Base-by-base conservation (phyloP, 2,888 invertebrate genomes). In the Pyrochroa serraticornis region DNA sequence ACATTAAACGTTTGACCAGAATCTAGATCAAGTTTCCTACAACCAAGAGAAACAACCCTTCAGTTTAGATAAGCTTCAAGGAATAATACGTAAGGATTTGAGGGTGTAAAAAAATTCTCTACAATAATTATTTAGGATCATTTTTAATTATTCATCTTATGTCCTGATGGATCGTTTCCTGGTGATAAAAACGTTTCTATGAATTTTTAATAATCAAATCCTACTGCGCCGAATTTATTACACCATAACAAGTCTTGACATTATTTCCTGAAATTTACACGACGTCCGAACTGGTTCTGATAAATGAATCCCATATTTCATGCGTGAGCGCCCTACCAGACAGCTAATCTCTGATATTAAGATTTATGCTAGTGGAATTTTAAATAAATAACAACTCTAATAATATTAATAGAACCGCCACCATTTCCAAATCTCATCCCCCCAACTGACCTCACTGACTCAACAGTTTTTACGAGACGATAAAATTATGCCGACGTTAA, bases 251-350 rank as follows among this genome's bases (percentile, higher is more conserved):
- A 58, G 53, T 60, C 51, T 59, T 49, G 61, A 60, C 60, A 62
- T 60, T 64, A 60, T 63, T 64, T 62, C 55, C 55, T 60, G 58
- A 64, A 64, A 63, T 64, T 57, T 62, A 60, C 60, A 53, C 58
- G 62, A 64, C 58, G 60, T 59, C 53, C 58, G 53, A 62, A 62
- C 56, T 14, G 53, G 49, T 36, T 51, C 59, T 70, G 69, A 71
- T 69, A 71, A 71, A 71, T 68, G 68, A 68, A 66, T 63, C 63
- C 64, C 57, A 70, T 71, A 68, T 71, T 70, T 71, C 66, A 67
- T 68, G 67, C 63, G 63, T 70, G 68, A 67, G 61, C 67, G 62
- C 62, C 66, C 58, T 63, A 12, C 57, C 55, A 55, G 65, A 65
- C 65, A 61, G 63, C 65, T 65, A 65, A 65, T 65, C 63, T 61